Conservation (phyloP, 2,113 vertebrate species). For the Colius striatus region DNA sequence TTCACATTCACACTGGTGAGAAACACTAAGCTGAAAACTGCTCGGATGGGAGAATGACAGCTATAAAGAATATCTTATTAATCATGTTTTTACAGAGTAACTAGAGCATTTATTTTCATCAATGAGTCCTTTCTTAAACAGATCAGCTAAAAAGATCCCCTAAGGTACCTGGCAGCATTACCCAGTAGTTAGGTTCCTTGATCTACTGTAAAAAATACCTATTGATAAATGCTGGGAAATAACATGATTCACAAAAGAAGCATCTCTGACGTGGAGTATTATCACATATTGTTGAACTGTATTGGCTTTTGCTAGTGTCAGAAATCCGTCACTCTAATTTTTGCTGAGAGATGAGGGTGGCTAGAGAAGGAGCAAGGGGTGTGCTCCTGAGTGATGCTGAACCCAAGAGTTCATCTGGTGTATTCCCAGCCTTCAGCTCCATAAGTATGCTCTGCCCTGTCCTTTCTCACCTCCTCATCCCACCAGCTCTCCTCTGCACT, state of each 20-base stretch:
- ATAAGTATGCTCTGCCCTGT: accelerated
- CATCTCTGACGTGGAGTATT: not conserved
- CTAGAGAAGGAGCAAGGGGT: not conserved
- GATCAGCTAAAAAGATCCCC: not conserved
- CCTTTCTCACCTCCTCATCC: not conserved
- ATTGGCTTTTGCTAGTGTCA: not conserved
- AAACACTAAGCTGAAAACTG: conserved; percentile 28
- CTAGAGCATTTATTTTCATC: conserved; percentile 54
- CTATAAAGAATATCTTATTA: conserved; percentile 36
- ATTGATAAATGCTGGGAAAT: not conserved
- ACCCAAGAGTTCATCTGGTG: not conserved
- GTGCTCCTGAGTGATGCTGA: not conserved
- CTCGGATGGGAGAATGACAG: not conserved
- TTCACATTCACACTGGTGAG: conserved; percentile 13
- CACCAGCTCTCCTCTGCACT: not conserved
- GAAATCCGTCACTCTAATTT: conserved; percentile 8
- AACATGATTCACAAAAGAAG: conserved; percentile 3
- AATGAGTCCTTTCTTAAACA: conserved; percentile 33
- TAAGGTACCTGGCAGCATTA: conserved; percentile 32
- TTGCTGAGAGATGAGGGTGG: not conserved
- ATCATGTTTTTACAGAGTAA: conserved; percentile 39
- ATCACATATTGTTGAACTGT: not conserved
- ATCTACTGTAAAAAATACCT: not conserved
- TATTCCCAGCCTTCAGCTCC: not conserved
- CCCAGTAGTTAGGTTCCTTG: conserved; percentile 17